Base-by-base conservation (phyloP, 2,113 vertebrate genomes). In the human region DNA sequence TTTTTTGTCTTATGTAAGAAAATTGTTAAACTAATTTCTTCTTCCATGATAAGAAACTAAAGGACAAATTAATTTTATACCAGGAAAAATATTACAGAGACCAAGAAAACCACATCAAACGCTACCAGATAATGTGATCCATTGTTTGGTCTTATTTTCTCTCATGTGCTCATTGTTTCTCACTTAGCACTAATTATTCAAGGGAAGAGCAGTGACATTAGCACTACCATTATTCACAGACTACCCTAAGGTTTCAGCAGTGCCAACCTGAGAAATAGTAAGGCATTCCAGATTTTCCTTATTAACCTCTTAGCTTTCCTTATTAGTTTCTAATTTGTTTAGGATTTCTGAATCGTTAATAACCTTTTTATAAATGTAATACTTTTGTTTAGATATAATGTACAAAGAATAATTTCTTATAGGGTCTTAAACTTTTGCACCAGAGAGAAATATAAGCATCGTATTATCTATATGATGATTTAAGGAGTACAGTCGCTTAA, bases 321-420 rank as follows among this genome's bases (percentile, higher is more conserved):
- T 88, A 22, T 57, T 93, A 35, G 23, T 25, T 87, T 73, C 61
- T 93, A 73, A 66, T 93, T 70, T 78, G 32, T 59, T 94, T 87
- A 84, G 45, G 22, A 90, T 90, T 90, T 93, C 52, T 93, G 70
- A 90, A 96, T 27, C 35, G 52, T n/a, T 78, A 78, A 83, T 78
- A 95, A 80, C 30, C 43, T 68, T 95, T 89, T 50, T 20, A 68
- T 89, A 80, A 92, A 35, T 95, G 50, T 81, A 81, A 64, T 91
- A 20, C 79, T 93, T 97, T 85, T 92, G 25, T 94, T 86, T 90
- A 35, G 92, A 48, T 90, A 76, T 18, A 89, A 66, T 66, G 45
- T 68, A 35, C 35, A 91, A 90, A 72, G 23, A 96, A 61, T 79
- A 79, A 66, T 64, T 87, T 94, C 27, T 76, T 90, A 38, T 5